Base-by-base conservation (phyloP, 2,797 vertebrate genomes). In the Centroberyx gerrardi region DNA sequence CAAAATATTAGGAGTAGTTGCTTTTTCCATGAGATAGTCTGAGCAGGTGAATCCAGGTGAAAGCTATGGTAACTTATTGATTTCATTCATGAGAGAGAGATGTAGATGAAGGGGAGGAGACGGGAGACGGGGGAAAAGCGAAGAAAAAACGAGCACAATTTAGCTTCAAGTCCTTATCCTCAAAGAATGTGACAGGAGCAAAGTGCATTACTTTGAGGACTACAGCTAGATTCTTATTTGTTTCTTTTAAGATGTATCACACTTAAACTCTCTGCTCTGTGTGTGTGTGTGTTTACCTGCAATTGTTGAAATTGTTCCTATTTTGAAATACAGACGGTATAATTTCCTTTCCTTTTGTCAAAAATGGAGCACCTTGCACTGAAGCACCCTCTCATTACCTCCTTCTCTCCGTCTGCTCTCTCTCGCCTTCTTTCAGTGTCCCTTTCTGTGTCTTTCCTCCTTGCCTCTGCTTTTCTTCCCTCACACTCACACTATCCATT, bases 51-150 rank as follows among this genome's bases (percentile, higher is more conserved):
- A 40, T 40, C 38, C 38, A 40, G 28, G 56, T 72, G 10, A 89
- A 86, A 82, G 61, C 73, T 68, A 40, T 36, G 56, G 42, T 36
- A 49, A 5, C n/a, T 60, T 61, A 85, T 72, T 76, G 80, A 87
- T 81, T 67, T 56, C 68, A 69, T 73, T 54, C 61, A 62, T 64
- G n/a, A 75, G 62, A 85, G 51, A 60, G 62, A 77, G 46, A 75
- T 61, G 56, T 73, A 76, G 46, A 75, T 61, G 56, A 73, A 56
- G 27, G 22, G 44, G 73, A 65, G 15, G 66, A 73, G 55, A 28
- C 17, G 22, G 42, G 36, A 56, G 65, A 72, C 8, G 62, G 17
- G 9, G 68, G 15, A 54, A 51, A 66, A 55, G 53, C 7, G 33
- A 6, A 4, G 44, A 9, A 66, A 74, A 78, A 70, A 62, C 8